A percentile compares a stretch with the other conserved stretches of the same genome.
Evolutionary conservation across 2,888 invertebrate genomes (phyloP).

Genomic region (Philereme transversata): DNA sequence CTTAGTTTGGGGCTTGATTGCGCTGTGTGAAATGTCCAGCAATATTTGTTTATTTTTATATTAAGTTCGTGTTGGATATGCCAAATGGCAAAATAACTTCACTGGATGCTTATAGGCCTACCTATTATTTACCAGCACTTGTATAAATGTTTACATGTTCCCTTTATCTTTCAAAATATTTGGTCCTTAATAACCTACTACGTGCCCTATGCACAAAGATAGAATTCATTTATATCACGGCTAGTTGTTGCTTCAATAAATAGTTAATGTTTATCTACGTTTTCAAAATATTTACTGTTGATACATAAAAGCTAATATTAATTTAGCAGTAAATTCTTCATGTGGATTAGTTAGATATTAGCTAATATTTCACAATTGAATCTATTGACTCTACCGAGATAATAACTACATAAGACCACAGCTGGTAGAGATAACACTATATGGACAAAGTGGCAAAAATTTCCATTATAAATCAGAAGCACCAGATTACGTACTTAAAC

Average conservation of each 20-base stretch:
- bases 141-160: background rate
- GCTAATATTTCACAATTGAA: constrained; percentile 58
- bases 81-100: too few relatives aligned
- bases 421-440: constrained; percentile 52
- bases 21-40: too few relatives aligned
- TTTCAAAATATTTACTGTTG: constrained; percentile 32
- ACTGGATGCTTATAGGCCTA: too few relatives aligned
- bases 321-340: constrained; percentile 51
- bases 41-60: too few relatives aligned
- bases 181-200: background rate
- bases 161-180: background rate
- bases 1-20: too few relatives aligned
- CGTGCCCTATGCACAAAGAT: constrained; percentile 4
- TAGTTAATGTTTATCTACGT: constrained; percentile 19
- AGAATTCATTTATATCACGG: constrained; percentile 9
- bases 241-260: constrained; percentile 21
- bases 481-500: constrained; percentile 30
- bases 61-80: too few relatives aligned
- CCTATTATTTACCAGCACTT: too few relatives aligned
- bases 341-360: constrained; percentile 41
- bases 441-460: constrained; percentile 57
- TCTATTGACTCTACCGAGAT: constrained; percentile 57
- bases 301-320: constrained; percentile 52
- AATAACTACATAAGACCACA: constrained; percentile 56
- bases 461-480: constrained; percentile 60